Percentiles rank a stretch among this genome's conserved stretches.
phyloP scores from a whole-genome alignment of 2,888 invertebrate species.

The Athalia rosae region DNA sequence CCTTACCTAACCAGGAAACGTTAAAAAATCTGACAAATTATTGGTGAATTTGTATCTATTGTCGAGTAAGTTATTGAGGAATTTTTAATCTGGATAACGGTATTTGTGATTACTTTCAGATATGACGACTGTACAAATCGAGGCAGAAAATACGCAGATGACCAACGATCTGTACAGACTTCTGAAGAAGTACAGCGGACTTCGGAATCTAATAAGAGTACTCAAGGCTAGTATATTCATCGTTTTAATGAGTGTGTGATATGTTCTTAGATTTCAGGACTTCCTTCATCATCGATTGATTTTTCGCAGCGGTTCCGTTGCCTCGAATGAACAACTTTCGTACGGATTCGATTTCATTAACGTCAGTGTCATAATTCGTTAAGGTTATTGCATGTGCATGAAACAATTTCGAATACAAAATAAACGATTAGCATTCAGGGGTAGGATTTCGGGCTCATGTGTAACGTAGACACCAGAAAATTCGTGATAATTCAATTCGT shows the following conservation, averaged over 20 bases:
- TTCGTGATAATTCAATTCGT: no score
- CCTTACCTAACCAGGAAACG: no score
- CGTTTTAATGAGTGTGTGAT: neutral
- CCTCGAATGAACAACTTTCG: no score
- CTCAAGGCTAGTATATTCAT: conserved; percentile 80
- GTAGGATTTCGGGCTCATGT: no score
- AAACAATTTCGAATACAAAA: no score
- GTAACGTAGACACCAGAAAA: no score
- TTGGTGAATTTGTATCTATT: neutral
- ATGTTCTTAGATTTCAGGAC: neutral
- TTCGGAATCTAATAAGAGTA: conserved; percentile 90
- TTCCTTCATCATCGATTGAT: neutral
- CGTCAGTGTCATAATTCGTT: no score
- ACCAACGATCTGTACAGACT: conserved; percentile 94
- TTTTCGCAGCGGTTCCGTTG: no score
- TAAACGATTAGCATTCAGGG: no score
- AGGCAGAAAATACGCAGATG: conserved; percentile 94
- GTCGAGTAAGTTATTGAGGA: neutral
- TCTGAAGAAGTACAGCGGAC: conserved; percentile 92
- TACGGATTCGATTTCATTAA: no score
- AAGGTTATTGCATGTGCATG: no score
- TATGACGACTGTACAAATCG: conserved; percentile 94
- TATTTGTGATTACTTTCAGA: conserved; percentile 77
- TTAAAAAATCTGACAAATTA: no score
- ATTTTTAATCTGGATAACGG: neutral